Conservation (phyloP, 92 coral and sea anemone species). For the Zoanthus sansibaricus region DNA sequence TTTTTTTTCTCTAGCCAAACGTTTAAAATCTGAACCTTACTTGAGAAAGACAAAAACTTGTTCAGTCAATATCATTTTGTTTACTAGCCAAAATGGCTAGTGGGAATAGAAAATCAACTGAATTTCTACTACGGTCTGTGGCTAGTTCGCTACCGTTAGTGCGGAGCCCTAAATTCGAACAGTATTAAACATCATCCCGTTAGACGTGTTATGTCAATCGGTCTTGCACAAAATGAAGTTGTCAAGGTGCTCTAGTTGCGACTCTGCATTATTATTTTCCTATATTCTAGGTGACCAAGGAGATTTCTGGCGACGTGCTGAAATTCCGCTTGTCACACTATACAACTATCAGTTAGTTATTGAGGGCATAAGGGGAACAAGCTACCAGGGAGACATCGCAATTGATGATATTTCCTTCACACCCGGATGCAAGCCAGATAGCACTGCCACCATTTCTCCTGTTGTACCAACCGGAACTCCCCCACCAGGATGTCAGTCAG, state of each 20-base stretch:
- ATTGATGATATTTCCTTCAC: constrained; percentile 97
- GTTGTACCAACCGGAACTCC: constrained; percentile 82
- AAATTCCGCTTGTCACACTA: constrained; percentile 65
- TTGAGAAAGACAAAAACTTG: too few relatives aligned
- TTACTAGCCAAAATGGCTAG: too few relatives aligned
- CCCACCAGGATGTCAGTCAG: constrained; percentile 77
- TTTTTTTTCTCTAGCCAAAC: too few relatives aligned
- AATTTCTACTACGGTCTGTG: too few relatives aligned
- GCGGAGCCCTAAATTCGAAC: too few relatives aligned
- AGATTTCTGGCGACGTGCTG: constrained; percentile 92
- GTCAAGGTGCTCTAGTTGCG: not conserved
- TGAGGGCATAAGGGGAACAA: constrained; percentile 83
- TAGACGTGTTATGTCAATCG: not conserved
- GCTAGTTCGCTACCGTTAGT: too few relatives aligned
- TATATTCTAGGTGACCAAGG: constrained; percentile 83
- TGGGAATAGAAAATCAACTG: too few relatives aligned
- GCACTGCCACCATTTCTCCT: constrained; percentile 86
- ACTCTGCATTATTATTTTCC: not conserved
- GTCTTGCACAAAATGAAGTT: too few relatives aligned
- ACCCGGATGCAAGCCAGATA: constrained; percentile 90
- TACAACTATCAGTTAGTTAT: constrained; percentile 89
- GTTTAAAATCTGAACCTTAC: too few relatives aligned
- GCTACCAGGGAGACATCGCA: constrained; percentile 95
- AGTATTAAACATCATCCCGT: too few relatives aligned
- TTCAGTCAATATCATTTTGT: too few relatives aligned